Conservation (phyloP, 2,113 vertebrate genomes). For the Cyprinodon brontotheroides region DNA sequence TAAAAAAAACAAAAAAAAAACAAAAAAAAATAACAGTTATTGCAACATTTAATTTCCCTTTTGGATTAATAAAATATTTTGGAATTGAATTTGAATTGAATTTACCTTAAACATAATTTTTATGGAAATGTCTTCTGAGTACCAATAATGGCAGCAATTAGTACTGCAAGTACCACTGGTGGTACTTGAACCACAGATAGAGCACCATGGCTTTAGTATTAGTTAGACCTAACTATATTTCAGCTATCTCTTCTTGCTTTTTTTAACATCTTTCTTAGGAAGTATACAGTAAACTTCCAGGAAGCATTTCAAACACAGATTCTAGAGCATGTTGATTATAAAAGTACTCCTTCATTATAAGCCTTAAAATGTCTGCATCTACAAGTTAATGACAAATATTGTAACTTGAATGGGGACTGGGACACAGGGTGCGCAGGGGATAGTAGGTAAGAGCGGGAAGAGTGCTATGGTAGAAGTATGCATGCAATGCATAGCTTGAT, state of each 20-base stretch:
- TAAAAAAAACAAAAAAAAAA: no score
- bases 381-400: constrained; percentile 57
- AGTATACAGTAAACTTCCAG: constrained; percentile 19
- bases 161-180: not conserved
- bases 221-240: constrained; percentile 22
- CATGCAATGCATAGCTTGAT: constrained; percentile 70
- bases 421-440: constrained; percentile 35
- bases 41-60: no score
- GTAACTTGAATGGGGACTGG: constrained; percentile 28
- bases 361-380: constrained; percentile 50
- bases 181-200: not conserved
- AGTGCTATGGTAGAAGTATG: constrained; percentile 75
- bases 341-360: constrained; percentile 18
- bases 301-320: not conserved
- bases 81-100: no score
- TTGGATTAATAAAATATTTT: no score
- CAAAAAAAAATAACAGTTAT: no score
- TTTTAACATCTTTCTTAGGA: constrained; percentile 31
- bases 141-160: no score
- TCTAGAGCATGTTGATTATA: not conserved
- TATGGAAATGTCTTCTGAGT: not conserved
- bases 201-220: not conserved
- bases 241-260: constrained; percentile 20
- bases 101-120: constrained; percentile 3
- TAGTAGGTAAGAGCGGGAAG: constrained; percentile 47